These are phyloP conservation scores for Calephelis virginiensis DNA, from an alignment of 1,140 invertebrate genomes.

Conservation along the genomic window DNA sequence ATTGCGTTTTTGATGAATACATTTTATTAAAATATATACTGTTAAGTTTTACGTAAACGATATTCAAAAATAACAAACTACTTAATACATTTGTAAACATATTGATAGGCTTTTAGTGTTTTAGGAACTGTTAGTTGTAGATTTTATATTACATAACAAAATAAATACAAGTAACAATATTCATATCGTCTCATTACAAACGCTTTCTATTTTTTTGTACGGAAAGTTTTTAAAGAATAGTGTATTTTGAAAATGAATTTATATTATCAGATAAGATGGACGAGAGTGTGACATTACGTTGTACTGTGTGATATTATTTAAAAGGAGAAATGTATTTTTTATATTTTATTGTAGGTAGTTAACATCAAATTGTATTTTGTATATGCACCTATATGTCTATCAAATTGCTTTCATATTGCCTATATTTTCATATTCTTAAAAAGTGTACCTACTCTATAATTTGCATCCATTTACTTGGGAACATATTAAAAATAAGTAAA, in stretches of 20 bases:
- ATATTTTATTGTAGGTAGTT: constrained; percentile 1
- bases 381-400: background rate
- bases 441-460: too few species aligned
- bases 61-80: background rate
- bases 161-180: constrained; percentile 12
- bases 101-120: constrained; percentile 5
- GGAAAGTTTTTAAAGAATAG: background rate
- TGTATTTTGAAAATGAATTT: constrained; percentile 14
- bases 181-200: constrained; percentile 4
- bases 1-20: constrained; percentile 19
- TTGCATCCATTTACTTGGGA: too few species aligned
- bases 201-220: constrained; percentile 10
- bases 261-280: background rate
- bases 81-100: background rate
- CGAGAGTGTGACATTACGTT: background rate
- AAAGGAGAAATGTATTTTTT: constrained; percentile 2
- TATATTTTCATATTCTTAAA: background rate
- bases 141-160: constrained; percentile 7
- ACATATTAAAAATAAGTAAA: too few species aligned
- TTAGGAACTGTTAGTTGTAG: background rate
- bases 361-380: constrained; percentile 6
- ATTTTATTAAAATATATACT: constrained; percentile 21
- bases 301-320: constrained; percentile 15
- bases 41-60: constrained; percentile 7
- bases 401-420: background rate